Conservation (phyloP, 2,888 invertebrate genomes). For the Ochropleura leucogaster region DNA sequence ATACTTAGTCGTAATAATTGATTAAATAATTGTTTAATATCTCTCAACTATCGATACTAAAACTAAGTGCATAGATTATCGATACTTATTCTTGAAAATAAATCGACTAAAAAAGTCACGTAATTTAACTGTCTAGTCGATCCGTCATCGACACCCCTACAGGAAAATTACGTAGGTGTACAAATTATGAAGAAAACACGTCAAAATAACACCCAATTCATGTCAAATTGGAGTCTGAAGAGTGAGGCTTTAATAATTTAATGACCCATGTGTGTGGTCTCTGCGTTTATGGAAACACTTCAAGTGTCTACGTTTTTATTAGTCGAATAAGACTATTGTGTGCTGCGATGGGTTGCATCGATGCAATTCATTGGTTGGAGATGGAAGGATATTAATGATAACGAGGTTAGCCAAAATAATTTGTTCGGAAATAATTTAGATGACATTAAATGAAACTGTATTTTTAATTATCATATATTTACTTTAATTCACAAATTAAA, state of each 20-base stretch:
- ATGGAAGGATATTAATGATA: constrained; percentile 6
- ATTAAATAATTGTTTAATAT: not conserved
- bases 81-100: not conserved
- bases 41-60: too few relatives aligned
- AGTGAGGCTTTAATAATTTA: constrained; percentile 71
- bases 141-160: constrained; percentile 51
- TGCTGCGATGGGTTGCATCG: constrained; percentile 1
- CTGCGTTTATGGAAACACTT: constrained; percentile 59
- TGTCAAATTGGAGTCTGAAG: constrained; percentile 81
- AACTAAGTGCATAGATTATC: not conserved
- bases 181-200: constrained; percentile 74
- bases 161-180: constrained; percentile 75
- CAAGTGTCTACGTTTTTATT: constrained; percentile 55
- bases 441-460: not conserved
- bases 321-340: constrained; percentile 43
- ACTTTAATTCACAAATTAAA: not conserved
- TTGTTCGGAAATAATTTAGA: not conserved
- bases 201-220: constrained; percentile 73
- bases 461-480: not conserved
- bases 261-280: constrained; percentile 66
- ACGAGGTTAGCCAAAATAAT: too few relatives aligned
- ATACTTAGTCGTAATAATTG: not conserved
- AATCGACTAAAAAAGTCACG: constrained; percentile 17
- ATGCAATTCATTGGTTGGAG: constrained; percentile 19
- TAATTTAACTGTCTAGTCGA: constrained; percentile 25